Base-by-base conservation (phyloP, 2,888 invertebrate species). In the Eumacrocentrus americanus region DNA sequence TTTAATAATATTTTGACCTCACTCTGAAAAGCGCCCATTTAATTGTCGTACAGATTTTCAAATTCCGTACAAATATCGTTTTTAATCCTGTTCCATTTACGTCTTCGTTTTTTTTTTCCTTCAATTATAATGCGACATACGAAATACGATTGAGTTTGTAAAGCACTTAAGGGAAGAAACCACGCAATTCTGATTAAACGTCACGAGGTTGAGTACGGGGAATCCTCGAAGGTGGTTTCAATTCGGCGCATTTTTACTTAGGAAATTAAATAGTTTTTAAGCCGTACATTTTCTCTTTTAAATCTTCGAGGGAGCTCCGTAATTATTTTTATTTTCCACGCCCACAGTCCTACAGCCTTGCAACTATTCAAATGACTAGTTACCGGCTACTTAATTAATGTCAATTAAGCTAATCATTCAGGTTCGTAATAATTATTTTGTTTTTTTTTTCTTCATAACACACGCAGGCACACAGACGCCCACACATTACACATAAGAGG, bases 111-210 rank as follows among this genome's bases (percentile, higher is more conserved):
- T 34, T 56, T 34, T 29, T 16, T 60, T 42, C n/a, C 25, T 53
- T 46, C 40, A 42, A 44, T 48, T 59, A 53, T 50, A 56, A 56
- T 62, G 61, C 63, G 61, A 69, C 65, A 69, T 70, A 67, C 67
- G 68, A 73, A 70, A 64, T 70, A 72, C 70, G 72, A 72, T 71
- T 65, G 67, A 71, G 63, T 73, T 73, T 65, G 34, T 76, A 79
- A 78, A 79, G 78, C 79, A 79, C 77, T 79, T 78, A 71, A 75
- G 75, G 78, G 77, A 76, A 75, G 73, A 74, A 74, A 77, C 69
- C 71, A 72, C 71, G 71, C 72, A 69, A 73, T 70, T 71, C 68
- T 68, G 70, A 73, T 71, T 63, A 68, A 68, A 65, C 66, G 62
- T 70, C 59, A 67, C 65, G 68, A 72, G 66, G 67, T 68, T 61